Percentiles rank a stretch among this genome's conserved stretches.
Conservation (phyloP, 2,797 vertebrate genomes). For the Acanthurus leucopareius region DNA sequence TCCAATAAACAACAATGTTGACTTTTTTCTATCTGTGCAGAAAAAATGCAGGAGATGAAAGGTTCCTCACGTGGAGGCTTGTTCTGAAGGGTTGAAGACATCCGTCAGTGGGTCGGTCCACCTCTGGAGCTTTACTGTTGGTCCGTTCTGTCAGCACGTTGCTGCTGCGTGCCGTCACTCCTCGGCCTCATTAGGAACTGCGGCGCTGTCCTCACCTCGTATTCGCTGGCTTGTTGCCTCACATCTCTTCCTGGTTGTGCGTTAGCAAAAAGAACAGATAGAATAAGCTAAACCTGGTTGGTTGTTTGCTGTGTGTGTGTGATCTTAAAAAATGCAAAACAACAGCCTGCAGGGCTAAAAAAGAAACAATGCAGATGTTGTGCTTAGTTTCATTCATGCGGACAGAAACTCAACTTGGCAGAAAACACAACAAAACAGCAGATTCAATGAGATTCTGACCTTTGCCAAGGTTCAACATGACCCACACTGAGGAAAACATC, state of each 20-base stretch:
- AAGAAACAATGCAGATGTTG: constrained; percentile 6
- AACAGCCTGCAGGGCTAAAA: constrained; percentile 2
- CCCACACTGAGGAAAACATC: constrained; percentile 36
- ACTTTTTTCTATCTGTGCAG: constrained; percentile 31
- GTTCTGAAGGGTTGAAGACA: constrained; percentile 30
- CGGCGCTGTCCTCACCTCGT: constrained; percentile 54
- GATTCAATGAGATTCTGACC: constrained; percentile 59
- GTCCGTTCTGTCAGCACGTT: constrained; percentile 59
- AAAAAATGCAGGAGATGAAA: constrained; percentile 14
- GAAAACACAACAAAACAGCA: constrained; percentile 54
- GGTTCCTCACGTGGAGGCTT: constrained; percentile 6
- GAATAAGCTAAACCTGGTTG: not conserved
- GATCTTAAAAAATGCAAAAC: not conserved
- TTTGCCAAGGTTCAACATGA: constrained; percentile 37
- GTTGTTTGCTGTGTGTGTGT: not conserved
- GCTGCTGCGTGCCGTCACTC: constrained; percentile 64
- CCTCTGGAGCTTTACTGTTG: constrained; percentile 49
- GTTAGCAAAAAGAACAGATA: constrained; percentile 6
- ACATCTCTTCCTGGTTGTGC: not conserved
- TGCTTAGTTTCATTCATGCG: constrained; percentile 19
- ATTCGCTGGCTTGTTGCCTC: not conserved
- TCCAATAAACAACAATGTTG: constrained; percentile 56
- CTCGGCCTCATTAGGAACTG: constrained; percentile 55
- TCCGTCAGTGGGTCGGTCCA: constrained; percentile 52
- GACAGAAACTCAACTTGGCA: constrained; percentile 49